Evolutionary conservation across 1,140 invertebrate species (phyloP).

Genomic region (Rhyacophila brunnea): DNA sequence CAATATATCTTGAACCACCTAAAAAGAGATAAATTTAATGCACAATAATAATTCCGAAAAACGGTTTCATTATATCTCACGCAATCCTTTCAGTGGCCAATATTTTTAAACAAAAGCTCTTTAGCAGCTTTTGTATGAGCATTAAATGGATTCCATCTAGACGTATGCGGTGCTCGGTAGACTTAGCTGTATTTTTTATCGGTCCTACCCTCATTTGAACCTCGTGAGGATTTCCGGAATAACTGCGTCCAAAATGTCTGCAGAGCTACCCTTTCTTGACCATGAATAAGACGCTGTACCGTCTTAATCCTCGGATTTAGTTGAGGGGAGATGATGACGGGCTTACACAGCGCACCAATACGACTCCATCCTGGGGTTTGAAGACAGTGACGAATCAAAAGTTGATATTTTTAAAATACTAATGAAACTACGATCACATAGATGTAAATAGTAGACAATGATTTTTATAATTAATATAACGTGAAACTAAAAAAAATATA

Average conservation of each 20-base stretch:
- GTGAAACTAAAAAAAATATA: too few species aligned
- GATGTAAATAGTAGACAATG: too few species aligned
- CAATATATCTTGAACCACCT: too few species aligned
- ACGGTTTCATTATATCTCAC: too few species aligned
- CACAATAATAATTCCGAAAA: too few species aligned
- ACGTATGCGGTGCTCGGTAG: slow-evolving; percentile 9
- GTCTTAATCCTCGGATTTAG: slow-evolving; percentile 29
- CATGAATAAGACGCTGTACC: slow-evolving; percentile 30
- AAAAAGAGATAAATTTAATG: too few species aligned
- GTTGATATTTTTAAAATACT: slow-evolving; percentile 32
- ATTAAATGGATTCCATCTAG: slow-evolving; percentile 18
- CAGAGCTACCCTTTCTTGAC: slow-evolving; percentile 29
- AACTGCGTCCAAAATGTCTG: not conserved
- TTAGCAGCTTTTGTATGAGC: slow-evolving; percentile 28
- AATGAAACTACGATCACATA: too few species aligned
- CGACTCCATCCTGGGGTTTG: slow-evolving; percentile 10
- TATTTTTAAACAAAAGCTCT: slow-evolving; percentile 26
- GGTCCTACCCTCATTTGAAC: slow-evolving; percentile 32
- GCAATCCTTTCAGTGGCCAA: not conserved
- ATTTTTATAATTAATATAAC: too few species aligned
- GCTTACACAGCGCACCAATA: slow-evolving; percentile 16
- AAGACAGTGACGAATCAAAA: slow-evolving; percentile 25
- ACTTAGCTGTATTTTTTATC: slow-evolving; percentile 27
- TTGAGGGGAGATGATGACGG: slow-evolving; percentile 29
- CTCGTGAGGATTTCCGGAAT: slow-evolving; percentile 23